Evolutionary conservation across 2,888 invertebrate species (phyloP).

Genomic region (Andrena haemorrhoa): DNA sequence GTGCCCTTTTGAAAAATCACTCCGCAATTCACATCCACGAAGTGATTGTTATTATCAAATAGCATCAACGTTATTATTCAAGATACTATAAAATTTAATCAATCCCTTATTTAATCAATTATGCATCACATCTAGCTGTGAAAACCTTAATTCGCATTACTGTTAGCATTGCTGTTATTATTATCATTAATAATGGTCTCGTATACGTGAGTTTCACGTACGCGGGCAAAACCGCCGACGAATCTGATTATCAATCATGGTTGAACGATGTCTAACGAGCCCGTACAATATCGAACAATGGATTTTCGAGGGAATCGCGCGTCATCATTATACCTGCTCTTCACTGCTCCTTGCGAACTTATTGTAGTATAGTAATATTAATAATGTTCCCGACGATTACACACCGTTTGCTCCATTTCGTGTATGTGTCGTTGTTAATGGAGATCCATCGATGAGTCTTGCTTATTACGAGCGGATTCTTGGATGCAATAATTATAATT

Average conservation of each 20-base stretch:
- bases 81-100: too few relatives aligned
- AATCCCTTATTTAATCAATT: too few relatives aligned
- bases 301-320: slow-evolving; percentile 36
- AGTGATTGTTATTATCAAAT: too few relatives aligned
- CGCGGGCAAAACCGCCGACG: background rate
- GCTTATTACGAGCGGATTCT: background rate
- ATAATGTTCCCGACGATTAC: slow-evolving; percentile 26
- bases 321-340: slow-evolving; percentile 40
- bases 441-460: background rate
- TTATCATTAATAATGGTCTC: background rate
- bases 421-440: background rate
- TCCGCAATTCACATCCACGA: too few relatives aligned
- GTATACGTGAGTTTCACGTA: background rate
- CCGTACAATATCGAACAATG: slow-evolving; percentile 39
- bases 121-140: background rate
- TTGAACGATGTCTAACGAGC: slow-evolving; percentile 40
- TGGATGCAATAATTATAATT: background rate
- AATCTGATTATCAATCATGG: slow-evolving; percentile 49
- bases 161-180: background rate
- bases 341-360: slow-evolving; percentile 35
- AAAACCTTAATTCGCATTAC: background rate
- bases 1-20: too few relatives aligned
- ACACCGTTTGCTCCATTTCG: background rate
- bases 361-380: slow-evolving; percentile 24
- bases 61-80: too few relatives aligned